Percentiles rank a stretch among this genome's conserved stretches.
These are phyloP conservation scores for Acleris holmiana DNA, from an alignment of 2,888 invertebrate species.

Conservation along the genomic window DNA sequence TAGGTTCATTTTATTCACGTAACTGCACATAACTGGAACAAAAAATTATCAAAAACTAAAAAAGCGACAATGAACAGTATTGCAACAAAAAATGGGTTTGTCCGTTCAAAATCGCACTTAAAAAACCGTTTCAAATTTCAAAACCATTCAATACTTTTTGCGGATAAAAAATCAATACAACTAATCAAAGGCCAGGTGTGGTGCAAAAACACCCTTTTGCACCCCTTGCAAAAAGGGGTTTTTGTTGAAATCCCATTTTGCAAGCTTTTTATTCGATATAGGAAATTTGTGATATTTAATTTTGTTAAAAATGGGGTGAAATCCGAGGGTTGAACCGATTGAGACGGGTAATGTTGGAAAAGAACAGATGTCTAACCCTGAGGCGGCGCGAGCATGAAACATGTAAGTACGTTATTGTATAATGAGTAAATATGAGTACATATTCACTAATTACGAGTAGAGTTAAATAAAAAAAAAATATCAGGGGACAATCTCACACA, in stretches of 20 bases:
- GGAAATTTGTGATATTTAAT: constrained; percentile 29
- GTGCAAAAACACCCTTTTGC: background rate
- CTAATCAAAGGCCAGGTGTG: constrained; percentile 32
- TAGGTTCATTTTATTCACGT: no score
- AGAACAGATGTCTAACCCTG: background rate
- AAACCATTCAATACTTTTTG: constrained; percentile 3
- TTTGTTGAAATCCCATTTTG: constrained; percentile 11
- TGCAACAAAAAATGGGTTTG: background rate
- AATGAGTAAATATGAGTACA: no score
- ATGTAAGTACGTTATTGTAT: no score
- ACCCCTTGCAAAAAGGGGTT: constrained; percentile 30
- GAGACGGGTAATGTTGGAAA: background rate
- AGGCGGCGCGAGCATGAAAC: no score
- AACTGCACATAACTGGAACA: no score
- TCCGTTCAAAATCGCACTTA: constrained; percentile 6
- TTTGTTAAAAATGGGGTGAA: constrained; percentile 17
- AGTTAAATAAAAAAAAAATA: no score
- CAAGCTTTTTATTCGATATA: constrained; percentile 2
- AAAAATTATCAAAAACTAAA: no score
- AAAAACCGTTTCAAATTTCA: constrained; percentile 3
- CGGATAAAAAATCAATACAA: constrained; percentile 21
- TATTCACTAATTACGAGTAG: no score
- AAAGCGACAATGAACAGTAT: background rate
- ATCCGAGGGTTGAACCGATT: background rate
- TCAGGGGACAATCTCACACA: no score